A percentile compares a stretch with the other conserved stretches of the same genome.
Evolutionary conservation across 2,113 vertebrate genomes (phyloP).

Genomic region (Cinclus mexicanus): DNA sequence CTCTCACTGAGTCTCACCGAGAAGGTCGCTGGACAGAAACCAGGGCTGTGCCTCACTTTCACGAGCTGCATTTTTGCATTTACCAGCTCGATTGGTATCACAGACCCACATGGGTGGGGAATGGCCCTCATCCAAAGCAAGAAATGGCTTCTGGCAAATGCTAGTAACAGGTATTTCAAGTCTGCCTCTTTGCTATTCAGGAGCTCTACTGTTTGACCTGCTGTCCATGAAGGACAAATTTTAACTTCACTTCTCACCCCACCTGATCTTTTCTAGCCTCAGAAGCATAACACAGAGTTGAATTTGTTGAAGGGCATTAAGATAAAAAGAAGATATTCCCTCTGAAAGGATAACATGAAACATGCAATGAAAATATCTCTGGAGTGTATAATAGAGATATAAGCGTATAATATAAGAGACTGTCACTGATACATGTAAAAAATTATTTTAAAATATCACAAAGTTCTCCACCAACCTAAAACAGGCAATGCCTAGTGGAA

Average conservation of each 20-base stretch:
- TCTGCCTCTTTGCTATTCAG: slow-evolving; percentile 1
- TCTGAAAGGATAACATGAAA: not conserved
- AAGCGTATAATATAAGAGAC: not conserved
- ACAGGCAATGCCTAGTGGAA: not conserved
- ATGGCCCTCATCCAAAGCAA: slow-evolving; percentile 17
- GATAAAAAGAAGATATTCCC: not conserved
- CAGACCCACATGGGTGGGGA: not conserved
- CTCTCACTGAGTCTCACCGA: not conserved
- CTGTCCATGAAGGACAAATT: slow-evolving; percentile 10
- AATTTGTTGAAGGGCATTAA: not conserved
- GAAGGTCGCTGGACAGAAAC: not conserved
- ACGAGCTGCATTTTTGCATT: not conserved
- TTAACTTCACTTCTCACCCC: not conserved
- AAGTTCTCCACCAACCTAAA: not conserved
- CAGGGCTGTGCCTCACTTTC: not conserved
- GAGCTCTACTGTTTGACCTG: slow-evolving; percentile 31
- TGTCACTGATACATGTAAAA: not conserved
- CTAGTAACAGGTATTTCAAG: slow-evolving; percentile 52
- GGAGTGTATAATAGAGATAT: not conserved
- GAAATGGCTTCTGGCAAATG: slow-evolving; percentile 18
- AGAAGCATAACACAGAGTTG: not conserved
- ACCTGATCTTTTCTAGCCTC: not conserved
- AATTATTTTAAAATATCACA: not conserved
- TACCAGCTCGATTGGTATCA: not conserved
- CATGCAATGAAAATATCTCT: not conserved